Conservation (phyloP, 2,888 invertebrate species). For the Chaetogeoica ovagalla region DNA sequence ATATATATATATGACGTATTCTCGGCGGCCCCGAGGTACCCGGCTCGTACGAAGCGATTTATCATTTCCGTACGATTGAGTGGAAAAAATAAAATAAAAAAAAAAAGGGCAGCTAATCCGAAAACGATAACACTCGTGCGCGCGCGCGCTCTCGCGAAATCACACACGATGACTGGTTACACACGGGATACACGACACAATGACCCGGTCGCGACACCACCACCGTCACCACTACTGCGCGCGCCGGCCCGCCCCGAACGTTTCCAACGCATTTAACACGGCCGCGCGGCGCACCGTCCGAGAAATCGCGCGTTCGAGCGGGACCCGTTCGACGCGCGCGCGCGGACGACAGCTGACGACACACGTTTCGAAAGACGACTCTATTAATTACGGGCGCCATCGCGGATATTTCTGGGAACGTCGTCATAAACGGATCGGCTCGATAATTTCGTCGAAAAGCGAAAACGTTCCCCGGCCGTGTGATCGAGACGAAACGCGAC, state of each 20-base stretch:
- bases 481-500: too few species aligned
- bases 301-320: conserved; percentile 25
- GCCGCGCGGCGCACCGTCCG: background rate
- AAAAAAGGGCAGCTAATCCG: conserved; percentile 25
- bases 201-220: background rate
- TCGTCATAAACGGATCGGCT: too few species aligned
- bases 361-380: background rate
- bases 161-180: background rate
- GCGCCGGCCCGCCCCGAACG: background rate
- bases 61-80: conserved; percentile 52
- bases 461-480: too few species aligned
- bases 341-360: background rate
- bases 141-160: background rate
- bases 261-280: conserved; percentile 42
- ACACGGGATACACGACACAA: conserved; percentile 48
- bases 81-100: background rate
- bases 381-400: background rate
- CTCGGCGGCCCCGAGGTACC: background rate
- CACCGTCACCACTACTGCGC: too few species aligned
- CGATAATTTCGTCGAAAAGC: too few species aligned
- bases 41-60: conserved; percentile 11
- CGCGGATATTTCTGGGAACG: too few species aligned
- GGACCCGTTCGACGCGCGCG: background rate
- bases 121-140: conserved; percentile 40
- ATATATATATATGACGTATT: too few species aligned